Evolutionary conservation across 2,888 invertebrate genomes (phyloP).

Genomic region (Tachina fera): DNA sequence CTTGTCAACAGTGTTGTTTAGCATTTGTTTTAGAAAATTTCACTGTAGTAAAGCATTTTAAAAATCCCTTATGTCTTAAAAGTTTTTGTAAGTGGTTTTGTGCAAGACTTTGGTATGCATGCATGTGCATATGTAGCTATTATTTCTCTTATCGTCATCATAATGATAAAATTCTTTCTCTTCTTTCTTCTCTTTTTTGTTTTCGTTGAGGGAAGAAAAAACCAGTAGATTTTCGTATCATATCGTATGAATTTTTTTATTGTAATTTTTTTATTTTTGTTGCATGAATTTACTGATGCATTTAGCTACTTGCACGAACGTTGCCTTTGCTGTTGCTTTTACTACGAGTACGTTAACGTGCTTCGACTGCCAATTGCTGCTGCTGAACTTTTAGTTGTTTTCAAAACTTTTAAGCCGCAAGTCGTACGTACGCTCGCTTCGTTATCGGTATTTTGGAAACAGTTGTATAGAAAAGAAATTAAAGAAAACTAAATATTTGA

Average conservation of each 20-base stretch:
- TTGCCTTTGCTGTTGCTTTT: slow-evolving; percentile 39
- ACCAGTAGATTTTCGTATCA: slow-evolving; percentile 11
- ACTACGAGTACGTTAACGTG: slow-evolving; percentile 58
- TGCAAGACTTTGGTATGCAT: too few species aligned
- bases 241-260: slow-evolving; percentile 22
- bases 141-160: slow-evolving; percentile 54
- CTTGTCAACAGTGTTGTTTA: too few species aligned
- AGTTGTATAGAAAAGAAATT: not conserved
- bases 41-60: too few species aligned
- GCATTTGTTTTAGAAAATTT: too few species aligned
- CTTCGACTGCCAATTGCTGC: slow-evolving; percentile 50
- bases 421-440: slow-evolving; percentile 50
- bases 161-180: slow-evolving; percentile 35
- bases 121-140: not conserved
- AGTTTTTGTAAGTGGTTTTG: too few species aligned
- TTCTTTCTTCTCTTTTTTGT: slow-evolving; percentile 19
- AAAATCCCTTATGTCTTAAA: too few species aligned
- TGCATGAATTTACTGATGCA: slow-evolving; percentile 68
- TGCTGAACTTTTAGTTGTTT: slow-evolving; percentile 73
- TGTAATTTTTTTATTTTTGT: slow-evolving; percentile 20
- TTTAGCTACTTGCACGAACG: slow-evolving; percentile 24
- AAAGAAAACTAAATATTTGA: slow-evolving; percentile 15
- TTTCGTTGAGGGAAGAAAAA: not conserved
- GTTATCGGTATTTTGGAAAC: slow-evolving; percentile 40
- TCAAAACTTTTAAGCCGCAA: slow-evolving; percentile 74